Base-by-base conservation (phyloP, 2,113 vertebrate species). In the Platichthys flesus region DNA sequence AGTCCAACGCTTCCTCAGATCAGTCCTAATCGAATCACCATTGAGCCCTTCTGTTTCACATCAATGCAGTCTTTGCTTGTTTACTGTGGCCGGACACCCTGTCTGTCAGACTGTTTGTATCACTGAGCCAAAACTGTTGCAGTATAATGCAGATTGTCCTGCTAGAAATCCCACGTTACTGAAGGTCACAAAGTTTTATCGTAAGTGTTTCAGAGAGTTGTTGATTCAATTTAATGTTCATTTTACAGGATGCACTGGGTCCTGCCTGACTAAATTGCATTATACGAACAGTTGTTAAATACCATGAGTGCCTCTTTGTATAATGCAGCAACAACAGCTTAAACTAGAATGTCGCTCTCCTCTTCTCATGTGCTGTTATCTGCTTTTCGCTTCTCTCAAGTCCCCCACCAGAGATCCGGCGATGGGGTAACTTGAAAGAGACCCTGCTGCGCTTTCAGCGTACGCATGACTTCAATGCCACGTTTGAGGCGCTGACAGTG, bases 371-470 rank as follows among this genome's bases (percentile, higher is more conserved):
- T 28, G 21, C 8, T 2, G 0, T 59, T 15, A 2, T 80, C 5
- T 70, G n/a, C 7, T 26, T n/a, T 31, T 40, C 69, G 71, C 3
- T 70, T 31, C 28, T 31, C 3, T 78, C 66, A 20, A 97, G 96
- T 76, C 94, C 96, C 0, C 91, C 93, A 18, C 96, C 96, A 35
- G 94, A 95, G 58, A 92, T 97, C 69, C 92, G 96, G 56, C 93
- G 96, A 21, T 96, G 95, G 90, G 95, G 96, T n/a, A 96, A 97
- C 87, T 94, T 98, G 63, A 94, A 96, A 67, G 96, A 96, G 66
- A 96, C 96, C 0, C 91, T 97, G 85, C 88, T 97, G 67, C 92
- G 95, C 18, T 97, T 97, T 87, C 94, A 95, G 75, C 94, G 94
- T 67, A 96, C 95, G 14, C 94, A 93, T 40, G 96, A 97, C 91